phyloP scores from a whole-genome alignment of 2,797 vertebrate species.

The Microctenopoma lineatum region DNA sequence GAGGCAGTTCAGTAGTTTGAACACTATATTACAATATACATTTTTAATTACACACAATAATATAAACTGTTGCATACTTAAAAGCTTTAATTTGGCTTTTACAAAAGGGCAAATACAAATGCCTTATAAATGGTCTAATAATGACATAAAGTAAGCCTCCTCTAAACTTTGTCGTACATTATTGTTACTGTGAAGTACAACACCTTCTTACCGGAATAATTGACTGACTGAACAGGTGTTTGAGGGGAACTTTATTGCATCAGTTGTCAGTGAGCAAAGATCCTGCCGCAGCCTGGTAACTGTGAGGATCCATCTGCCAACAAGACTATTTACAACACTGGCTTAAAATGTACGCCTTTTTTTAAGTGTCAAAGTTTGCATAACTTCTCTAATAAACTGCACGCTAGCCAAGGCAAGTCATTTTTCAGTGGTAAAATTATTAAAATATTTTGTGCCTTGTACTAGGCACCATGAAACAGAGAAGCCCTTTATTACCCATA shows the following conservation, averaged over 20 bases:
- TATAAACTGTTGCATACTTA: not conserved
- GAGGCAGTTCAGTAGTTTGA: too few species aligned
- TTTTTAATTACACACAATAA: not conserved
- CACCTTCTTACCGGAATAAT: too few species aligned
- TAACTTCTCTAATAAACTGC: not conserved
- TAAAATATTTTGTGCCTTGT: not conserved
- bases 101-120: not conserved
- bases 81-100: not conserved
- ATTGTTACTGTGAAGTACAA: not conserved
- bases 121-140: not conserved
- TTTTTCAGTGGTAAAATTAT: not conserved
- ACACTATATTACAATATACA: not conserved
- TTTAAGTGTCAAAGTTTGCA: not conserved
- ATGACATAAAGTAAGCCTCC: not conserved
- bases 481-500: not conserved
- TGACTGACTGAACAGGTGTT: slow-evolving; percentile 17
- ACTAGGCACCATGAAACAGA: not conserved
- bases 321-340: not conserved
- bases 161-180: not conserved
- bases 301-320: slow-evolving; percentile 5
- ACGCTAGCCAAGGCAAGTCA: not conserved
- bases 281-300: slow-evolving; percentile 19
- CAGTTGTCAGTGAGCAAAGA: slow-evolving; percentile 36
- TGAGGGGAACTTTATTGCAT: not conserved
- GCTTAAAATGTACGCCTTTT: not conserved